These are phyloP conservation scores for Eupithecia pulchellata DNA, from an alignment of 2,888 invertebrate genomes.

Conservation along the genomic window DNA sequence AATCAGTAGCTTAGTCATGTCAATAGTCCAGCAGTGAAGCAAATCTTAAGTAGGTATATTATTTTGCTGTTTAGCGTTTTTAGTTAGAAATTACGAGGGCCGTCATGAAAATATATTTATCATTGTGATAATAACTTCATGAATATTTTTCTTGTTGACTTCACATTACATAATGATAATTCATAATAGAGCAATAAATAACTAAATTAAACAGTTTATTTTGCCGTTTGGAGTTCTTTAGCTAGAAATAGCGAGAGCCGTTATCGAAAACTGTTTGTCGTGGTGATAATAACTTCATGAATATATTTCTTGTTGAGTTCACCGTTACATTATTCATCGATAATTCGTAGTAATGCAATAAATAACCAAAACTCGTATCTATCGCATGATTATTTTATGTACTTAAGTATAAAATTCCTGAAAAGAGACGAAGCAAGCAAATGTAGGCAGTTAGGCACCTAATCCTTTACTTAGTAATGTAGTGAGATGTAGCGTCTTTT, in stretches of 20 bases:
- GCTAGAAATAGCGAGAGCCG: background rate
- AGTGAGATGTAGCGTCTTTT: background rate
- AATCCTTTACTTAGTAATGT: too few species aligned
- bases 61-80: background rate
- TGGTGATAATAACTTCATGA: background rate
- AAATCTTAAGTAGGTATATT: background rate
- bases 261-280: background rate
- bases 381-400: background rate
- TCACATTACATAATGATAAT: background rate
- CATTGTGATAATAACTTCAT: too few species aligned
- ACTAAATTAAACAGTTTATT: background rate
- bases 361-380: background rate
- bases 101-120: too few species aligned
- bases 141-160: background rate
- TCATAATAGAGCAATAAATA: background rate
- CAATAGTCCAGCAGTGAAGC: constrained; percentile 1
- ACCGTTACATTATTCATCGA: constrained; percentile 5
- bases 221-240: background rate
- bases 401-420: background rate
- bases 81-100: too few species aligned
- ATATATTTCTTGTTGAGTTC: constrained; percentile 1
- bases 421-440: background rate
- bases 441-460: background rate
- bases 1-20: background rate
- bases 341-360: constrained; percentile 10